Evolutionary conservation across 92 coral and sea anemone species (phyloP).

Genomic region (Pocillopora grandis): DNA sequence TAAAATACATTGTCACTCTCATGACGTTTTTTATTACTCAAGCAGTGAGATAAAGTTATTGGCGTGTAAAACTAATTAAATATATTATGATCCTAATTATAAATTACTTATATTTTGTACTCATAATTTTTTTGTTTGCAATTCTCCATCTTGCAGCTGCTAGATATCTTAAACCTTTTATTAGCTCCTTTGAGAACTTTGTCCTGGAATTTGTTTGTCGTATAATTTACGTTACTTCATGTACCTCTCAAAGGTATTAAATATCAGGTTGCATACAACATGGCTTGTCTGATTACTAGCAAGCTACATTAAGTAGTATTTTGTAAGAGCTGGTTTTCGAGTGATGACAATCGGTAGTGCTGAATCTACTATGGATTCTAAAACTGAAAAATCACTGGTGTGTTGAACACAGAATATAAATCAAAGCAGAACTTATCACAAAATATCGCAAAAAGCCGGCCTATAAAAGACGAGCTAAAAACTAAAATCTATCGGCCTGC

Average conservation of each 20-base stretch:
- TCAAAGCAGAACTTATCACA: background rate
- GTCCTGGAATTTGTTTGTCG: background rate
- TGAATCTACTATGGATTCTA: no score
- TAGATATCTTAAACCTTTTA: background rate
- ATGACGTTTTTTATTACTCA: no score
- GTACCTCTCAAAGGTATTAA: background rate
- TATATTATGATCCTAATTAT: no score
- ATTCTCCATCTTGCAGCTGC: background rate
- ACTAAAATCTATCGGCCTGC: background rate
- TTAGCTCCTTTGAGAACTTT: conserved; percentile 6
- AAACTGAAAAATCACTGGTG: background rate
- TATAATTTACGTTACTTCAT: background rate
- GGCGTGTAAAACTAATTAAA: no score
- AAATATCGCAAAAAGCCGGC: background rate
- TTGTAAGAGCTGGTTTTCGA: background rate
- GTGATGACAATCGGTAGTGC: background rate
- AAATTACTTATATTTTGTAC: background rate
- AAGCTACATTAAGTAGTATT: background rate
- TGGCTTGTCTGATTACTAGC: background rate
- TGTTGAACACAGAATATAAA: background rate
- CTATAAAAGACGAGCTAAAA: background rate
- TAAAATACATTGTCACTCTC: no score
- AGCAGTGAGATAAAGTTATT: no score
- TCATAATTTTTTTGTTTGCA: background rate
- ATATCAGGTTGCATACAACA: background rate